Evolutionary conservation across 2,888 invertebrate genomes (phyloP), one percentile per base, ranked within the genome.

Genomic region (Cheilosia vernalis): DNA sequence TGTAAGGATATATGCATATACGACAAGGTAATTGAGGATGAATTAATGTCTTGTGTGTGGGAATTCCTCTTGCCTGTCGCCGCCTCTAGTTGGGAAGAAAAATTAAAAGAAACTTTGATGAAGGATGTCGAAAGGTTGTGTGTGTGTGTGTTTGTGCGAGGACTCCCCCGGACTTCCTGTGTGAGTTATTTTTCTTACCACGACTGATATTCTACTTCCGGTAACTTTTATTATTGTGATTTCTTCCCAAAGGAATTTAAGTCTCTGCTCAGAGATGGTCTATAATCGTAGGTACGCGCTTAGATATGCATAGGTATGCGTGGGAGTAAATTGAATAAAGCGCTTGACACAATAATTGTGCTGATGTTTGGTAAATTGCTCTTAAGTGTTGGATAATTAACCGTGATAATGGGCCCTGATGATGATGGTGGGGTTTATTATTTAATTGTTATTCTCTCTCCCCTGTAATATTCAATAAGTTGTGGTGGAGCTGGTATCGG

Each of bases 11-110:
- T 51, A 40, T 27, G 64, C 42, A 67, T 80, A 60, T 61, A 51
- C 21, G 66, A 33, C 73, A 21, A 80, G 74, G 83, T 79, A 83
- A 83, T 83, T 79, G 83, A 61, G 83, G 73, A 83, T 73, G 63
- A 73, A 83, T 79, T 78, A 78, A 83, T 73, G 78, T 55, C 66
- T 55, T 55, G 9, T 33, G 21, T 42, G 9, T 24, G 24, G 2
- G 33, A 5, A 44, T 55, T 53, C 27, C 30, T 40, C 60, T 61
- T 15, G 47, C 33, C 40, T 67, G 64, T 56, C 49, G 40, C n/a
- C 37, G 24, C 47, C 61, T 55, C 27, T 24, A 7, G 33, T 33
- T 69, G 15, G 13, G 33, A 64, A 60, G 51, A 58, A 80, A 60
- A 80, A 60, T 76, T 60, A 69, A 61, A 77, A 74, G 60, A 76